Conservation (phyloP, 1,140 invertebrate species). For the Drosophila tristis region DNA sequence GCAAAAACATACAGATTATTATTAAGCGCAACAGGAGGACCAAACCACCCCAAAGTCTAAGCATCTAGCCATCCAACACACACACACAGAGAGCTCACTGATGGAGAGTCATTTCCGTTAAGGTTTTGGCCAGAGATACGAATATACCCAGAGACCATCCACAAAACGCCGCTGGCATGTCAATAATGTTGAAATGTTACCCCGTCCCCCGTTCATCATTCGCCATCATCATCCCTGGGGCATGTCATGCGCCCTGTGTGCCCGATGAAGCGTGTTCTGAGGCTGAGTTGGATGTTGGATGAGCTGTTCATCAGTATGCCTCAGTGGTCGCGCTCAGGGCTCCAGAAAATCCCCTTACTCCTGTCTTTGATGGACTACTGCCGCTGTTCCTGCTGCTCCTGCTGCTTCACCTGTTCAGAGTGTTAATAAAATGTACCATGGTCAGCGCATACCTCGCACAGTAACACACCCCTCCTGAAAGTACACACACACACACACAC, state of each 20-base stretch:
- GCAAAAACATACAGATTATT: slow-evolving; percentile 50
- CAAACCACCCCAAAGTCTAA: no score
- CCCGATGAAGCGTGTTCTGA: slow-evolving; percentile 42
- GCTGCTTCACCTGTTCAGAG: slow-evolving; percentile 4
- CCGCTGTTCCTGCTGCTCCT: neutral
- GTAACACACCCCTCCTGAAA: slow-evolving; percentile 41
- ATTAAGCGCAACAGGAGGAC: slow-evolving; percentile 76
- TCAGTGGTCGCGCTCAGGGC: slow-evolving; percentile 23
- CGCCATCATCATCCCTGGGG: slow-evolving; percentile 1
- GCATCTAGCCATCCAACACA: slow-evolving; percentile 2
- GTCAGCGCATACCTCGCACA: slow-evolving; percentile 37
- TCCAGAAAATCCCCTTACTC: slow-evolving; percentile 4
- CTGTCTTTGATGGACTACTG: no score
- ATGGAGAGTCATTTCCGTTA: slow-evolving; percentile 61
- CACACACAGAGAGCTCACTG: slow-evolving; percentile 17
- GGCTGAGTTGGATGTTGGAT: slow-evolving; percentile 1
- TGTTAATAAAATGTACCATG: slow-evolving; percentile 61
- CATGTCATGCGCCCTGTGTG: slow-evolving; percentile 48
- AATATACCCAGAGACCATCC: slow-evolving; percentile 32
- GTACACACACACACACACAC: no score
- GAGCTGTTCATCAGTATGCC: slow-evolving; percentile 51
- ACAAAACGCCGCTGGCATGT: slow-evolving; percentile 73
- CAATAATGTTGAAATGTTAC: slow-evolving; percentile 79
- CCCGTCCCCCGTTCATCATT: slow-evolving; percentile 7
- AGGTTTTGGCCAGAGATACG: slow-evolving; percentile 31